Base-by-base conservation (phyloP, 30 jellyfish, hydroid and myxozoan genomes). In the Aurelia sp. region DNA sequence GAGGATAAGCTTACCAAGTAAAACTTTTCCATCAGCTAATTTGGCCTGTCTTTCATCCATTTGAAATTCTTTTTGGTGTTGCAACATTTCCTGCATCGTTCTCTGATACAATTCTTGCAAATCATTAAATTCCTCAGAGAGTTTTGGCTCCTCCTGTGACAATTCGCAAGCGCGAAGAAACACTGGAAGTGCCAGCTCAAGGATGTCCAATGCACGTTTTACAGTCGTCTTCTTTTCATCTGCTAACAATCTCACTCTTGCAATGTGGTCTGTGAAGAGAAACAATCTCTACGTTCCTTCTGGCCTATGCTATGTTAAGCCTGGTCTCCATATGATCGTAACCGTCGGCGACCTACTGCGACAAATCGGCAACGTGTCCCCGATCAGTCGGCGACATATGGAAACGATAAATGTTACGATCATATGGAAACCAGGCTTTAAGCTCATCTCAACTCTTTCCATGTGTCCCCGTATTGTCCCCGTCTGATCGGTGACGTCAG, bases 121-220 rank as follows among this genome's bases (percentile, higher is more conserved):
- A 4, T 66, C 71, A 13, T 35, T 52, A 48, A 51, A 57, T 11
- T 82, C 91, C 6, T 51, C 79, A 37, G 91, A 82, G 51, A 82
- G 91, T 62, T 58, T 19, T 3, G 67, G 60, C 16, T 71, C 59
- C 8, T 82, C 91, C 21, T 70, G 37, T 22, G 85, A 58, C 48
- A 82, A 8, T 21, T 82, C 85, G 58, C 79, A 51, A 23, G 91
- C 91, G 50, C 62, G 60, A 13, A 82, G 31, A 47, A 82, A 82
- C 6, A 72, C 67, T 22, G 91, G 91, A 52, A 82, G 72, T 15
- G 62, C 30, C 30, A 82, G 61, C 41, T 82, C 91, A 13, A 82
- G 91, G 11, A 82, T 44, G 37, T 82, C 91, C 78, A 68, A 58
- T 15, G 91, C 91, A 23, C 91, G 53, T 37, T 82, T 82, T 51